Evolutionary conservation across 1,140 invertebrate genomes (phyloP).

Genomic region (Sitophilus oryzae): DNA sequence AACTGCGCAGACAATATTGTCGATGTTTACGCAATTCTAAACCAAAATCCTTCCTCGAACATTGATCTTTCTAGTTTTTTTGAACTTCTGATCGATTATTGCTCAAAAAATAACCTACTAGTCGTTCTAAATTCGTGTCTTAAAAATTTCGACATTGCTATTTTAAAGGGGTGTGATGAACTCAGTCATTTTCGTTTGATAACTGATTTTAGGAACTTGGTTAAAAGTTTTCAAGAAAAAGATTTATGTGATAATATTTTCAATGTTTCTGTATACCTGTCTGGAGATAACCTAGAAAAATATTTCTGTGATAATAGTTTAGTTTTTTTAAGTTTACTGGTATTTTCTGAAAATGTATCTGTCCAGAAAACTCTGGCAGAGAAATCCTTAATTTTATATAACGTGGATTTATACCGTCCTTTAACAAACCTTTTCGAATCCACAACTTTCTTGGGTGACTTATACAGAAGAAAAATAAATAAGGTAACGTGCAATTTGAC

Average conservation of each 20-base stretch:
- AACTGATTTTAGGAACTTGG: conserved; percentile 37
- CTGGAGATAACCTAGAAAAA: conserved; percentile 32
- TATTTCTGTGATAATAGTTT: conserved; percentile 45
- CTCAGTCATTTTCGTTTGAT: conserved; percentile 37
- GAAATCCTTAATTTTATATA: conserved; percentile 13
- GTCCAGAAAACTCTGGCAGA: conserved; percentile 12
- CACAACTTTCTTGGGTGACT: conserved; percentile 6
- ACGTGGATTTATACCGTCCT: conserved; percentile 24
- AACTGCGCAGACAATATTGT: conserved; percentile 48
- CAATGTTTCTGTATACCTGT: conserved; percentile 38
- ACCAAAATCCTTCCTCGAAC: conserved; percentile 48
- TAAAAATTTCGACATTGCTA: conserved; percentile 39
- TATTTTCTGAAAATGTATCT: conserved; percentile 31
- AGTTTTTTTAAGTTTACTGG: conserved; percentile 43
- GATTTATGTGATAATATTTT: conserved; percentile 34
- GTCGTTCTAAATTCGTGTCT: conserved; percentile 47
- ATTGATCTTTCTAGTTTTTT: conserved; percentile 51
- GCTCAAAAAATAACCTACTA: conserved; percentile 49
- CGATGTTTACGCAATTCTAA: conserved; percentile 51
- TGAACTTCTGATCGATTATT: conserved; percentile 49
- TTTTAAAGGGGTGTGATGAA: conserved; percentile 26
- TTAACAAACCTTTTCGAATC: conserved; percentile 20
- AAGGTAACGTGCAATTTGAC: conserved; percentile 22
- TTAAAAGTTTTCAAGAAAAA: conserved; percentile 26
- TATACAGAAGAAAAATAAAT: conserved; percentile 16